Base-by-base conservation (phyloP, 2,888 invertebrate genomes). In the Eupsilia transversa region DNA sequence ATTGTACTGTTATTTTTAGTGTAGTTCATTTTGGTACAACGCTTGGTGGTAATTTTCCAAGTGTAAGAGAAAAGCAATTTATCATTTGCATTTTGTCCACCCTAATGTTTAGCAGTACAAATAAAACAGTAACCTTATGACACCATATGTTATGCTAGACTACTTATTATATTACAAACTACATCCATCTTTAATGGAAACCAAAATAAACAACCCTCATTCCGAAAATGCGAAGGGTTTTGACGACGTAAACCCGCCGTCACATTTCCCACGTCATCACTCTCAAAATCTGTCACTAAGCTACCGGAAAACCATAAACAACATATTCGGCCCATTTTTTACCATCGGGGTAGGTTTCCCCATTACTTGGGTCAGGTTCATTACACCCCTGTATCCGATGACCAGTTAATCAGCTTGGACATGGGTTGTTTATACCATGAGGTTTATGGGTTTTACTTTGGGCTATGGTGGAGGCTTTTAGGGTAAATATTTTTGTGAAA, bases 271-370 rank as follows among this genome's bases (percentile, higher is more conserved):
- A 54, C 60, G 80, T 86, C 83, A 79, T 74, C 85, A 79, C 80
- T 86, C 77, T 77, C 70, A 70, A 76, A 86, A 76, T 72, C 80
- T 80, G 84, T 80, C 80, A 83, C 86, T 86, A 83, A 86, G 84
- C 82, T 80, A 84, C 76, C 80, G 82, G 80, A 72, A 65, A 72
- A 77, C 80, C 79, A 81, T 85, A 86, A 83, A 86, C 84, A 86
- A 86, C 87, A 82, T 79, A 80, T 83, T 81, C 65, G 41, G 65
- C 52, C 66, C 72, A 83, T 85, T 85, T 86, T 86, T 86, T 86
- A 83, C 65, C 81, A 73, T 77, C 73, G 56, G 69, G 79, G 65
- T 75, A 65, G 74, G 76, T 65, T 72, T 76, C 75, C 59, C 81
- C 73, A 86, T 85, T 83, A 83, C 77, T 61, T 65, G 80, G 86